phyloP scores from a whole-genome alignment of 53 echinoderm and acorn worm genomes.

The Hippasteria phrygiana region DNA sequence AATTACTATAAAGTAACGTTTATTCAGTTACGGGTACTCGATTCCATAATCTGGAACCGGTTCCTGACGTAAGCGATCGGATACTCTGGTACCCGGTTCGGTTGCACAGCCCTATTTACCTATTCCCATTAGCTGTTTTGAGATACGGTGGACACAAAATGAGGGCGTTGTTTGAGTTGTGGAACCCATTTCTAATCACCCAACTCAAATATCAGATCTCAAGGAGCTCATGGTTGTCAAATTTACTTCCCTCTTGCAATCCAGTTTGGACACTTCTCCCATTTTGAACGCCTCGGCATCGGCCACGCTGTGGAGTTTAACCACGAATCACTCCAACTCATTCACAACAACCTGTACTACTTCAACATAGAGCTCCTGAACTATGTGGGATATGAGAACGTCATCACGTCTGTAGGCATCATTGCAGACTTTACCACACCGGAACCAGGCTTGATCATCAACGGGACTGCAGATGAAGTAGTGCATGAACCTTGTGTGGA shows the following conservation, averaged over 20 bases:
- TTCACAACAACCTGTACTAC: slow-evolving; percentile 50
- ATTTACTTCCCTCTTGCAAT: not conserved
- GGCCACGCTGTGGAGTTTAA: slow-evolving; percentile 62
- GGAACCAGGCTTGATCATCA: slow-evolving; percentile 36
- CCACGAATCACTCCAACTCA: slow-evolving; percentile 45
- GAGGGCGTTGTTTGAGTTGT: too few species aligned
- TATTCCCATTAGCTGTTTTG: too few species aligned
- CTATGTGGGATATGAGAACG: slow-evolving; percentile 54
- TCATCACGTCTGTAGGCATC: slow-evolving; percentile 37
- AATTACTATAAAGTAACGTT: too few species aligned
- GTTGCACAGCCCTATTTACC: too few species aligned
- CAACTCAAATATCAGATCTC: too few species aligned
- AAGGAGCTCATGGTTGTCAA: too few species aligned
- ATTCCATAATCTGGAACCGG: too few species aligned
- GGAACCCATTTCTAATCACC: too few species aligned
- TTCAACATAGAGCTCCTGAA: slow-evolving; percentile 54
- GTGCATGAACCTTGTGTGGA: slow-evolving; percentile 20
- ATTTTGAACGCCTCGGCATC: slow-evolving; percentile 59
- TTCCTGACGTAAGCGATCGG: too few species aligned
- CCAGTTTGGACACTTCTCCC: slow-evolving; percentile 62
- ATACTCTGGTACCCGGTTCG: too few species aligned
- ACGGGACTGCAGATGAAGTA: not conserved
- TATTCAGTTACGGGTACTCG: too few species aligned
- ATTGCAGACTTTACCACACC: slow-evolving; percentile 62
- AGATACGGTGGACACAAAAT: too few species aligned